phyloP scores from a whole-genome alignment of 2,797 vertebrate species.

The Orientallactaga sibirica region DNA sequence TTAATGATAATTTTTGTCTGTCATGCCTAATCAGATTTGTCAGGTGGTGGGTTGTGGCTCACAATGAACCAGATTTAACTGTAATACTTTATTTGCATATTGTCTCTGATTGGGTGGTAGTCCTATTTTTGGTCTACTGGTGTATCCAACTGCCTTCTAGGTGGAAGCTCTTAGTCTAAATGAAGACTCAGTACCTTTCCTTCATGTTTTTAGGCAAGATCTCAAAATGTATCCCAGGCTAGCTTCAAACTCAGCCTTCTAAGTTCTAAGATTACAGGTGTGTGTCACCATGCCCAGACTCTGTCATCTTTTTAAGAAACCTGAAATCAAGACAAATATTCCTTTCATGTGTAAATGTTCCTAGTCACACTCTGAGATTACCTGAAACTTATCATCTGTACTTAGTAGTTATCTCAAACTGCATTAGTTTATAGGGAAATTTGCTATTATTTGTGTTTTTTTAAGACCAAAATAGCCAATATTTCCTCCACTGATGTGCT shows the following conservation, averaged over 20 bases:
- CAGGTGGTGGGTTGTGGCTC: background rate
- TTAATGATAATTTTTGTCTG: background rate
- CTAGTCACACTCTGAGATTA: background rate
- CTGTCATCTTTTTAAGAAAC: background rate
- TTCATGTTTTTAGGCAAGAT: background rate
- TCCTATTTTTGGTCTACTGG: background rate
- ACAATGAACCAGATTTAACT: background rate
- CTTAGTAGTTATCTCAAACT: background rate
- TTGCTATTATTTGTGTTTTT: conserved; percentile 9
- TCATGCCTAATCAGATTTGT: background rate
- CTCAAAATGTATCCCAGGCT: too few species aligned
- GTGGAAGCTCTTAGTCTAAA: background rate
- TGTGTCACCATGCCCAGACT: background rate
- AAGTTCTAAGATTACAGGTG: background rate
- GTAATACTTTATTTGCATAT: background rate
- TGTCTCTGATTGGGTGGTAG: background rate
- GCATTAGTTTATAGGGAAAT: conserved; percentile 4
- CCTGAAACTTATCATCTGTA: background rate
- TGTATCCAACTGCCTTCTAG: background rate
- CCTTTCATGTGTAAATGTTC: background rate
- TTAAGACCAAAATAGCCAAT: background rate
- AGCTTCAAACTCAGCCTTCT: background rate
- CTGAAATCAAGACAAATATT: conserved; percentile 47
- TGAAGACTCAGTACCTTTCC: background rate
- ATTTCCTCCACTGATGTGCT: background rate